phyloP scores from a whole-genome alignment of 1,140 invertebrate genomes.

The Calephelis nemesis region DNA sequence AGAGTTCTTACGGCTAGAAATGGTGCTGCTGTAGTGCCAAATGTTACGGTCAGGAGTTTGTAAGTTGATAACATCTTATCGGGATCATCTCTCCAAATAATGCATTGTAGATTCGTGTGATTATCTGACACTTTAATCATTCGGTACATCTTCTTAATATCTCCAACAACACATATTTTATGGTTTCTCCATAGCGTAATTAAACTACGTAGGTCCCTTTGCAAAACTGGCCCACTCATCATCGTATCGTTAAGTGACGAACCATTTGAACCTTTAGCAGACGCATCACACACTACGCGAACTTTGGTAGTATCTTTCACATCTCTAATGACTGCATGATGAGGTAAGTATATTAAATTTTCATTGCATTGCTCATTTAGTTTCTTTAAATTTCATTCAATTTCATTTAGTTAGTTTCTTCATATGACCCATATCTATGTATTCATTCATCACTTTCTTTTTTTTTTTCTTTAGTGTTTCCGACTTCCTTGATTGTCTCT shows the following conservation, averaged over 20 bases:
- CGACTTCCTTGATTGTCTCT: conserved; percentile 27
- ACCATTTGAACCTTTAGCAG: conserved; percentile 34
- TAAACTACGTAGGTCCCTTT: conserved; percentile 33
- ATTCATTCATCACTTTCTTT: conserved; percentile 33
- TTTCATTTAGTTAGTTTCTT: conserved; percentile 1
- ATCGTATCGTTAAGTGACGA: conserved; percentile 32
- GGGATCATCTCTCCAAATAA: conserved; percentile 52
- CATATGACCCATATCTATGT: conserved; percentile 22
- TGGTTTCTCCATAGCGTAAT: conserved; percentile 32
- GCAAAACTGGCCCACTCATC: conserved; percentile 37
- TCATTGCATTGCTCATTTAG: conserved; percentile 17
- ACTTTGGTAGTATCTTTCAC: conserved; percentile 40
- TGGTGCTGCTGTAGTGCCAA: conserved; percentile 50
- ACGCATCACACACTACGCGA: conserved; percentile 39
- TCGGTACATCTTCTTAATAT: conserved; percentile 38
- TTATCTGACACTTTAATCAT: conserved; percentile 30
- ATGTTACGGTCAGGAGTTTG: conserved; percentile 38
- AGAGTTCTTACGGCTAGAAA: conserved; percentile 51
- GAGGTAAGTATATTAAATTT: conserved; percentile 33
- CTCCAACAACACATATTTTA: conserved; percentile 34
- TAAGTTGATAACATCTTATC: conserved; percentile 34
- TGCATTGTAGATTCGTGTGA: conserved; percentile 47
- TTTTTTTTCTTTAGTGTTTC: conserved; percentile 34
- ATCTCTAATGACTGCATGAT: conserved; percentile 37
- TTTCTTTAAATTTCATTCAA: no score